phyloP scores from a whole-genome alignment of 2,888 invertebrate species.

The Ditylenchus weischeri region DNA sequence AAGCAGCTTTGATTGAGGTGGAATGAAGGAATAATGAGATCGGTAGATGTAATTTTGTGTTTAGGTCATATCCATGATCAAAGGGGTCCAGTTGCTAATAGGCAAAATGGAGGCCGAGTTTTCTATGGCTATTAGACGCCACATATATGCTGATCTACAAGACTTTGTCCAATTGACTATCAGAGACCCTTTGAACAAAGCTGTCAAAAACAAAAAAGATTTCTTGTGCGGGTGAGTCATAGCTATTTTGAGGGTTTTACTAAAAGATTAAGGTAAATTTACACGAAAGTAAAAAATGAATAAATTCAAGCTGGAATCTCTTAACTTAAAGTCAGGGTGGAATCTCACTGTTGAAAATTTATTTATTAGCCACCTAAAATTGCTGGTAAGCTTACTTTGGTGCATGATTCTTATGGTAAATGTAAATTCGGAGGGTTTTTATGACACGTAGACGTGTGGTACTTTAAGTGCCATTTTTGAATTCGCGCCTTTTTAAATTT shows the following conservation, averaged over 20 bases:
- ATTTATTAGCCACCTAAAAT: no score
- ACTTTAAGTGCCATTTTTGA: no score
- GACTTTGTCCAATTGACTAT: constrained; percentile 84
- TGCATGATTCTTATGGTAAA: no score
- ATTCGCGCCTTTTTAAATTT: no score
- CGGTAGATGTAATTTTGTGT: background rate
- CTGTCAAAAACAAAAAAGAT: constrained; percentile 95
- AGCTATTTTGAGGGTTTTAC: background rate
- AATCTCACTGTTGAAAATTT: no score
- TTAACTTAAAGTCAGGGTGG: background rate
- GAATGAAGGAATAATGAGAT: background rate
- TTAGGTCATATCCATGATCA: constrained; percentile 85
- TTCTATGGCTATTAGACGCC: constrained; percentile 80
- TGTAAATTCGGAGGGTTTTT: no score
- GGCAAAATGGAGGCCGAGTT: constrained; percentile 95
- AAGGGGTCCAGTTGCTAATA: constrained; percentile 92
- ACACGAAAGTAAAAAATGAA: no score
- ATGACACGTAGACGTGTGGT: no score
- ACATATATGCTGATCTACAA: constrained; percentile 92
- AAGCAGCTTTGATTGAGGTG: constrained; percentile 93
- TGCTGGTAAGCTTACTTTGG: no score
- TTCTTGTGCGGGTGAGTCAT: constrained; percentile 67
- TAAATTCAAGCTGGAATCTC: no score
- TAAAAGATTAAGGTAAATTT: background rate
- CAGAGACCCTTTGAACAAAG: constrained; percentile 87